Evolutionary conservation across 2,888 invertebrate genomes (phyloP).

Genomic region (Cryptocheilus praepositus): DNA sequence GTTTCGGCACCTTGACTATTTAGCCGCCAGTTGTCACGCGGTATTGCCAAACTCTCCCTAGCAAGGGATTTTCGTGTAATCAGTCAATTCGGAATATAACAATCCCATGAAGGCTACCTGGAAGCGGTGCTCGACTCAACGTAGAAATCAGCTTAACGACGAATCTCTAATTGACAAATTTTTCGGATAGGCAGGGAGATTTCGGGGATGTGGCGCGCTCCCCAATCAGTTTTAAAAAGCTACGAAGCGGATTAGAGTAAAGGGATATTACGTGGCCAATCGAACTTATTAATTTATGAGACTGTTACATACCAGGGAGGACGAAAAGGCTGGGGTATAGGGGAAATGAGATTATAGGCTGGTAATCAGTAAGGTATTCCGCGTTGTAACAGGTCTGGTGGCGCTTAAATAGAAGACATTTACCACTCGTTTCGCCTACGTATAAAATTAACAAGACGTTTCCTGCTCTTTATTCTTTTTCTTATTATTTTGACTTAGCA

Average conservation of each 20-base stretch:
- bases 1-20: too few relatives aligned
- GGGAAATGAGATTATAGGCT: slow-evolving; percentile 41
- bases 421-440: too few relatives aligned
- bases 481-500: too few relatives aligned
- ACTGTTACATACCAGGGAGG: neutral
- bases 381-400: neutral
- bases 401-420: too few relatives aligned
- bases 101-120: too few relatives aligned
- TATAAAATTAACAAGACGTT: too few relatives aligned
- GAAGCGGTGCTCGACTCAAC: neutral
- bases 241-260: slow-evolving; percentile 46
- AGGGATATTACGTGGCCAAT: slow-evolving; percentile 47
- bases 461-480: too few relatives aligned
- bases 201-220: slow-evolving; percentile 26
- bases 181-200: slow-evolving; percentile 12
- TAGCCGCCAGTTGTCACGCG: too few relatives aligned
- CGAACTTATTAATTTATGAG: slow-evolving; percentile 56
- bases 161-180: slow-evolving; percentile 26
- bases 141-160: slow-evolving; percentile 27
- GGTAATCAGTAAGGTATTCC: slow-evolving; percentile 27
- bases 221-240: slow-evolving; percentile 55
- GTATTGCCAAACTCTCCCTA: too few relatives aligned
- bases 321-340: neutral
- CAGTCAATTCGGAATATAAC: too few relatives aligned
- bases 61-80: too few relatives aligned